Percentiles rank a stretch among this genome's conserved stretches.
Evolutionary conservation across 2,113 vertebrate genomes (phyloP).

Genomic region (Pelodiscus sinensis): DNA sequence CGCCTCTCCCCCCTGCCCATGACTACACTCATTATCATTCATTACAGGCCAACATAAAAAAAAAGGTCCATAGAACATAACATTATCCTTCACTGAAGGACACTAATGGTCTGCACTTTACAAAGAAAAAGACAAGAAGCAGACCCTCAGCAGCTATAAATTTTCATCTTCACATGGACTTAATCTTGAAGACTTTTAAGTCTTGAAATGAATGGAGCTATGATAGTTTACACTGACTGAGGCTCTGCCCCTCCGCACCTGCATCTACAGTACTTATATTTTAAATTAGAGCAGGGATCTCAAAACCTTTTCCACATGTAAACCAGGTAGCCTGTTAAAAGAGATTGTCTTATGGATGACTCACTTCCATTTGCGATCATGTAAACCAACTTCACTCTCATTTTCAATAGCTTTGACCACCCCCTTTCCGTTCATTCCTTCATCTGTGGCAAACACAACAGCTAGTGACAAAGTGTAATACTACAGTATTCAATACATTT

Average conservation of each 20-base stretch:
- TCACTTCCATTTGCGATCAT: background rate
- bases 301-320: background rate
- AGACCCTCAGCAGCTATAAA: background rate
- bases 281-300: background rate
- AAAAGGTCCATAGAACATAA: background rate
- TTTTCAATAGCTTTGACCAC: background rate
- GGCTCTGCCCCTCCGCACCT: background rate
- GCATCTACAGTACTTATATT: background rate
- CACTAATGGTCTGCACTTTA: background rate
- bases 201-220: background rate
- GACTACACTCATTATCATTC: background rate
- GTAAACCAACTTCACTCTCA: background rate
- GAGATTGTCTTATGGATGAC: background rate
- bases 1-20: background rate
- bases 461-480: background rate
- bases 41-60: background rate
- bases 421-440: background rate
- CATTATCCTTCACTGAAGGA: background rate
- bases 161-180: background rate
- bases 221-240: background rate
- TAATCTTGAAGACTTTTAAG: background rate
- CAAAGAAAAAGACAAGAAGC: background rate
- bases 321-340: background rate
- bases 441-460: background rate
- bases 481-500: background rate